Conservation (phyloP, 2,888 invertebrate genomes). For the Pimpla rufipes region DNA sequence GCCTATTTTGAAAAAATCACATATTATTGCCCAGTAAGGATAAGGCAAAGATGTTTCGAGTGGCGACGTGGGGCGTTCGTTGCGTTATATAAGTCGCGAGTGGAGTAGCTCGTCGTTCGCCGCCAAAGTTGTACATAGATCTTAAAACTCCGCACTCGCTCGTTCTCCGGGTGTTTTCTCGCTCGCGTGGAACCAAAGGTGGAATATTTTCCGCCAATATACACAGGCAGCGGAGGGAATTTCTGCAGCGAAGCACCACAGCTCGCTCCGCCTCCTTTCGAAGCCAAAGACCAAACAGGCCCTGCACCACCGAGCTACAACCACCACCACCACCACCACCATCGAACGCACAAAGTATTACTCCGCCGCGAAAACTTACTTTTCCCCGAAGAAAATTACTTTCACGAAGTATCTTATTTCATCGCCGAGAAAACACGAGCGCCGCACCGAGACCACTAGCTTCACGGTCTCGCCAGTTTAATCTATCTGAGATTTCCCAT, state of each 20-base stretch:
- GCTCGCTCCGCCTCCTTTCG: slow-evolving; percentile 37
- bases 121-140: slow-evolving; percentile 61
- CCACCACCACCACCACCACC: slow-evolving; percentile 8
- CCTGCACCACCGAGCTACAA: neutral
- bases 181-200: slow-evolving; percentile 60
- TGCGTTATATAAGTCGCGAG: slow-evolving; percentile 33
- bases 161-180: slow-evolving; percentile 45
- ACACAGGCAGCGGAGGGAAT: slow-evolving; percentile 48
- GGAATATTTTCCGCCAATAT: slow-evolving; percentile 73
- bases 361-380: slow-evolving; percentile 77
- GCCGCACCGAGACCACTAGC: slow-evolving; percentile 24
- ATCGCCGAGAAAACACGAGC: slow-evolving; percentile 54
- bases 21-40: slow-evolving; percentile 51
- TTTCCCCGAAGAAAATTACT: slow-evolving; percentile 78
- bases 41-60: slow-evolving; percentile 53
- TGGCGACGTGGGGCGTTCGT: slow-evolving; percentile 32
- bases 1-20: slow-evolving; percentile 44
- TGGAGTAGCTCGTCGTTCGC: slow-evolving; percentile 51
- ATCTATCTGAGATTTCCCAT: slow-evolving; percentile 20
- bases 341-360: slow-evolving; percentile 73
- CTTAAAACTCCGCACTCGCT: slow-evolving; percentile 62
- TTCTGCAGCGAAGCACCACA: slow-evolving; percentile 52
- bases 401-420: slow-evolving; percentile 79
- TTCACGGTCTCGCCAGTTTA: slow-evolving; percentile 10
- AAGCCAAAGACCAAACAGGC: slow-evolving; percentile 50